These are phyloP conservation scores for Plagiodera versicolora DNA, from an alignment of 2,888 invertebrate species.

Conservation along the genomic window DNA sequence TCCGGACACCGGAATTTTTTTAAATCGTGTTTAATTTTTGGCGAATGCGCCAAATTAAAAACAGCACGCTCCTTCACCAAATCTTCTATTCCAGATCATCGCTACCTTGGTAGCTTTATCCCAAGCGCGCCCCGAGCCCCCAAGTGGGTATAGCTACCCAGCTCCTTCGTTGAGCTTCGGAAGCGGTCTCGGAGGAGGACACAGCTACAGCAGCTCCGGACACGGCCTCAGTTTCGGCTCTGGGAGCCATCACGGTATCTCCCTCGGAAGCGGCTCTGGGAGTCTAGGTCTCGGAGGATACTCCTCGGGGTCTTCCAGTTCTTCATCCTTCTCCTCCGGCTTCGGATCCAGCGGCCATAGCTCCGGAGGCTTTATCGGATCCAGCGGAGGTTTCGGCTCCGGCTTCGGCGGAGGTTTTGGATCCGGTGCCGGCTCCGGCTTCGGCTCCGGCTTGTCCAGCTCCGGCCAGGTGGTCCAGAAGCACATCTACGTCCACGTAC, in stretches of 20 bases:
- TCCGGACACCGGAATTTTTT: too few species aligned
- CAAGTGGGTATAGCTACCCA: conserved; percentile 55
- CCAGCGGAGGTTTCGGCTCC: conserved; percentile 37
- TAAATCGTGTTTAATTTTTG: neutral
- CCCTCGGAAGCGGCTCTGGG: neutral
- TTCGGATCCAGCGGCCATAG: conserved; percentile 25
- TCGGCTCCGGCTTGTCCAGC: conserved; percentile 35
- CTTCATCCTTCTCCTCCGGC: conserved; percentile 39
- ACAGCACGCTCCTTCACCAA: neutral
- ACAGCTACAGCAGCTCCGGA: conserved; percentile 14
- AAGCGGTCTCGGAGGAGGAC: conserved; percentile 14
- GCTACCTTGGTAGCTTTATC: conserved; percentile 59
- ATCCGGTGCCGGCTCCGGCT: conserved; percentile 41
- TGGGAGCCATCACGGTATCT: neutral
- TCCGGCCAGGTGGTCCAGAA: conserved; percentile 65
- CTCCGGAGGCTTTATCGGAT: neutral
- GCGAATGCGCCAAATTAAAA: too few species aligned
- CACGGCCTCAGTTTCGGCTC: conserved; percentile 7
- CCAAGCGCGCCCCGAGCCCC: conserved; percentile 65
- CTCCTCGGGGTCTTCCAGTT: conserved; percentile 26
- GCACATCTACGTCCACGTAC: conserved; percentile 86
- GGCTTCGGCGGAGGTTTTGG: conserved; percentile 47
- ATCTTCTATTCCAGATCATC: conserved; percentile 37
- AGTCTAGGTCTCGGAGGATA: conserved; percentile 10
- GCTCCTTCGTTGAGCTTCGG: conserved; percentile 29